Conservation (phyloP, 2,113 vertebrate species). For the Zosterops japonicus region DNA sequence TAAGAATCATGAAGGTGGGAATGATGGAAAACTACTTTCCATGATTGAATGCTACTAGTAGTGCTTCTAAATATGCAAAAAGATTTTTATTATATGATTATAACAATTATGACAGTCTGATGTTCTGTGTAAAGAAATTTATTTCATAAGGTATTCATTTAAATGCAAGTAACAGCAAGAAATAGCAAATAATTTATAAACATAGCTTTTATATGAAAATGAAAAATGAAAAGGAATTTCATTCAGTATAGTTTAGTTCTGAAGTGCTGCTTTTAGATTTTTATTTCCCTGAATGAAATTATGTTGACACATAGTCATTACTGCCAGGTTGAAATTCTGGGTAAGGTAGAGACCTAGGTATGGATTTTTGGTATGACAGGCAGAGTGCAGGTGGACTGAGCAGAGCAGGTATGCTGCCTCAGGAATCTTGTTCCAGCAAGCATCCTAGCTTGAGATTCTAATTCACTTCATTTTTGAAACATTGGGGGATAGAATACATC, state of each 20-base stretch:
- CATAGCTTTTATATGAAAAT: background rate
- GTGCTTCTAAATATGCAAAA: background rate
- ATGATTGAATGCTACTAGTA: background rate
- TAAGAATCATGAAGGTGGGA: background rate
- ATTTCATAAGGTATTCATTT: background rate
- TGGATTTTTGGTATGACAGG: background rate
- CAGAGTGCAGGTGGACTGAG: background rate
- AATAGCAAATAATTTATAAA: background rate
- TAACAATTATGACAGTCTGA: background rate
- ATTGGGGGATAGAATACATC: background rate
- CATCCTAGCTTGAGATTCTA: background rate
- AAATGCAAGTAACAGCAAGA: background rate
- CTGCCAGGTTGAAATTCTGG: background rate
- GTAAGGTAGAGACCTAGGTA: background rate
- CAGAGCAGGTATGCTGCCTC: background rate
- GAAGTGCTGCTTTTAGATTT: background rate
- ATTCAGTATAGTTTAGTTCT: background rate
- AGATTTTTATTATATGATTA: background rate
- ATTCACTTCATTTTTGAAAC: background rate
- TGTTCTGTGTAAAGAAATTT: background rate
- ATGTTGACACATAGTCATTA: background rate
- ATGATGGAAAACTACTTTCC: background rate
- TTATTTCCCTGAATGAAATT: background rate
- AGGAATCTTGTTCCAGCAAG: background rate
- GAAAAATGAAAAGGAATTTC: background rate